Evolutionary conservation across 2,113 vertebrate species (phyloP).

Genomic region (Peromyscus polionotus): DNA sequence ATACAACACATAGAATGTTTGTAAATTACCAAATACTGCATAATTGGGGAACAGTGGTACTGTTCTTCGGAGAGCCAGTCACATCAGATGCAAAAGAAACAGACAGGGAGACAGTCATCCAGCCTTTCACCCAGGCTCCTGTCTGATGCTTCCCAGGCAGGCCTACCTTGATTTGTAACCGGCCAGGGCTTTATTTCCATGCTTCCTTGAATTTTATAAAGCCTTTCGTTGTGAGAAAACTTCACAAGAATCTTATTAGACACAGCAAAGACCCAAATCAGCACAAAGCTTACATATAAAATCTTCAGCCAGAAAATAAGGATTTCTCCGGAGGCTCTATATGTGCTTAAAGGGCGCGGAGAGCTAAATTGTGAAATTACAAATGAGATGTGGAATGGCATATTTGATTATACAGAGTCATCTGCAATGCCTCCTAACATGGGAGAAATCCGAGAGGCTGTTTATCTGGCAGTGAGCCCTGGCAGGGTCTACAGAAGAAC

Average conservation of each 20-base stretch:
- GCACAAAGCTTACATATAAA: constrained; percentile 78
- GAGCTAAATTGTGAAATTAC: constrained; percentile 83
- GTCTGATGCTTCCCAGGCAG: not conserved
- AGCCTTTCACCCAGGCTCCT: not conserved
- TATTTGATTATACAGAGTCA: constrained; percentile 79
- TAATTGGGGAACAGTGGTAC: accelerated
- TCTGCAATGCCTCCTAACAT: constrained; percentile 77
- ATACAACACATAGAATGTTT: not conserved
- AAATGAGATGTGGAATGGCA: constrained; percentile 80
- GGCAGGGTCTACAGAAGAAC: not conserved
- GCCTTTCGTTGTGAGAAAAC: constrained; percentile 66
- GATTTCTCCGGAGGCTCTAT: constrained; percentile 76
- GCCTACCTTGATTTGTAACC: constrained; percentile 59
- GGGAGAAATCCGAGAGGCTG: constrained; percentile 66
- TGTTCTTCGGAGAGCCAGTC: not conserved
- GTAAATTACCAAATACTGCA: not conserved
- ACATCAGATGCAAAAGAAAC: constrained; percentile 7
- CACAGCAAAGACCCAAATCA: constrained; percentile 79
- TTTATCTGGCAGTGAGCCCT: constrained; percentile 62
- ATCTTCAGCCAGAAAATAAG: constrained; percentile 75
- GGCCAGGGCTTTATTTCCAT: constrained; percentile 60
- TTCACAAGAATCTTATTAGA: constrained; percentile 77
- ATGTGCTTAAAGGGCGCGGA: constrained; percentile 81
- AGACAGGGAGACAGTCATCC: not conserved
- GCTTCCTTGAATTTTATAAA: constrained; percentile 70